These are phyloP conservation scores for Trachops cirrhosus DNA, from an alignment of 2,797 vertebrate genomes.

Conservation along the genomic window DNA sequence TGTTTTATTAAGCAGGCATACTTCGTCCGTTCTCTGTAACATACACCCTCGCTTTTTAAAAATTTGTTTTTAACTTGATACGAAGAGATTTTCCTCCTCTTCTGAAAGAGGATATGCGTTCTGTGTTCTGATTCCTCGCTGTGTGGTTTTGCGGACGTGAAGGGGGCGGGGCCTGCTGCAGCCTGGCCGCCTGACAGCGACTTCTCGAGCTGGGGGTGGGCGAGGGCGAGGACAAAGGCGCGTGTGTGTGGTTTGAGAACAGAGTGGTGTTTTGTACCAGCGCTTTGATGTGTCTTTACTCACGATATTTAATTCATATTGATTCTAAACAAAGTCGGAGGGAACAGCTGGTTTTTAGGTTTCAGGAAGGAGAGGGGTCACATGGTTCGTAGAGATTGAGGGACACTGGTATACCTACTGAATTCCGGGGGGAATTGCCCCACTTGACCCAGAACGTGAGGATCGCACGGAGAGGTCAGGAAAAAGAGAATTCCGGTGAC, in stretches of 20 bases:
- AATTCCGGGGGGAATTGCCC: not conserved
- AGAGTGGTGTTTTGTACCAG: not conserved
- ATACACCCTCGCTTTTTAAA: not conserved
- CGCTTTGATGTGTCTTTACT: not conserved
- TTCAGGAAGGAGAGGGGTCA: not conserved
- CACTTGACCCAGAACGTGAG: not conserved
- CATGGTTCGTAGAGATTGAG: not conserved
- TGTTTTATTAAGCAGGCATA: not conserved
- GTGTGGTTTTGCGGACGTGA: not conserved
- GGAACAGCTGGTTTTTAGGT: not conserved
- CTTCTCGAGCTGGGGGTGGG: not conserved
- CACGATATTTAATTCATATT: not conserved
- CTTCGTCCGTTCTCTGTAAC: not conserved
- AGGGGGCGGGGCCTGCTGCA: fast-evolving
- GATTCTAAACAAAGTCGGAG: not conserved
- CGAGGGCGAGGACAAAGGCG: not conserved
- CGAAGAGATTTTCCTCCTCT: not conserved
- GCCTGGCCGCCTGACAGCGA: not conserved
- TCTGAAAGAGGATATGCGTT: not conserved
- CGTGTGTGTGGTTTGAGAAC: not conserved
- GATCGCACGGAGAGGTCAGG: not conserved
- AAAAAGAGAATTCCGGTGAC: not conserved
- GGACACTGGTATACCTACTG: not conserved
- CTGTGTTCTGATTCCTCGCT: not conserved
- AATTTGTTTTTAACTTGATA: not conserved